Conservation (phyloP, 2,888 invertebrate genomes). For the Stramonita haemastoma region DNA sequence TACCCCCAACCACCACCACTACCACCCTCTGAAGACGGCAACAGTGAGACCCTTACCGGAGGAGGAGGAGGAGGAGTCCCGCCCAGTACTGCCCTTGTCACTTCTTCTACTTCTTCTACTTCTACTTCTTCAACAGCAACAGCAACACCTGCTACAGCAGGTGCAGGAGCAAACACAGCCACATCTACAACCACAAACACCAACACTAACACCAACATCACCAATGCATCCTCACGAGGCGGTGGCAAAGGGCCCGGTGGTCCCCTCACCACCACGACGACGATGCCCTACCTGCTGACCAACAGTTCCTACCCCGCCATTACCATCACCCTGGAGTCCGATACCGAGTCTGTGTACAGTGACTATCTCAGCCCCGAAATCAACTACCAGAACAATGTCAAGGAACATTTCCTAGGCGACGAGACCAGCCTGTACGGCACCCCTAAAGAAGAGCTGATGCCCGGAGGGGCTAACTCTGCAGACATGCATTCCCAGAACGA, state of each 20-base stretch:
- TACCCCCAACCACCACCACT: background rate
- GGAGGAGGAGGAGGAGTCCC: background rate
- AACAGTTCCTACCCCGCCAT: conserved; percentile 62
- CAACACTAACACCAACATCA: conserved; percentile 32
- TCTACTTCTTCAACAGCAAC: conserved; percentile 26
- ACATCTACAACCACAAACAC: conserved; percentile 36
- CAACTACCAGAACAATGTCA: conserved; percentile 69
- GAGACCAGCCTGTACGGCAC: conserved; percentile 98
- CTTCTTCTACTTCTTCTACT: background rate
- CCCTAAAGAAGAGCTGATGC: conserved; percentile 97
- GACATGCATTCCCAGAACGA: conserved; percentile 47
- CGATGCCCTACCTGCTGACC: conserved; percentile 66
- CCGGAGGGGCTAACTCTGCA: conserved; percentile 76
- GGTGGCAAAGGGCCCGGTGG: background rate
- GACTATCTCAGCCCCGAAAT: conserved; percentile 74
- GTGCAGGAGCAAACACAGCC: background rate
- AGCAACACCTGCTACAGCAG: background rate
- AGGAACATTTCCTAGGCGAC: conserved; percentile 81
- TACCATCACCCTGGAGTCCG: conserved; percentile 74
- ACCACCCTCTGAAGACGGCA: background rate
- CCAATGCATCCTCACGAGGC: background rate
- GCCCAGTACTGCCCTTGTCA: background rate
- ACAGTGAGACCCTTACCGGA: background rate
- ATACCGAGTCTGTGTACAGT: conserved; percentile 70
- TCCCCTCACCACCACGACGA: conserved; percentile 20